phyloP scores from a whole-genome alignment of 2,113 vertebrate species.

The Brachyhypopomus gauderio region DNA sequence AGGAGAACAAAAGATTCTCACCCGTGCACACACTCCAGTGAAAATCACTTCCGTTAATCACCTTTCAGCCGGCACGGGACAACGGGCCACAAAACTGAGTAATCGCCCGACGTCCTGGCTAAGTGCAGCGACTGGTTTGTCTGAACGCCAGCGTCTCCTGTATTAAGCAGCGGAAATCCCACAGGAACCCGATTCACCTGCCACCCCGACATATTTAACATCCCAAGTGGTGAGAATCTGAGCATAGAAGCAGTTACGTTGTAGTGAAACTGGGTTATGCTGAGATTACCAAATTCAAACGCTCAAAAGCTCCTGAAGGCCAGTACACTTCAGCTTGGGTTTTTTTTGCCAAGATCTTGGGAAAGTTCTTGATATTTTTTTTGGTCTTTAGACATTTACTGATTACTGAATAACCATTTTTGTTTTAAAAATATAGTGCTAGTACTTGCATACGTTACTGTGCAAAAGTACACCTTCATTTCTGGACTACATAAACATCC shows the following conservation, averaged over 20 bases:
- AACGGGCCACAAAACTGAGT: background rate
- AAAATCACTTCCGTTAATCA: conserved; percentile 42
- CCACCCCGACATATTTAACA: background rate
- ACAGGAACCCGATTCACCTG: background rate
- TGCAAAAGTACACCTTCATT: too few relatives aligned
- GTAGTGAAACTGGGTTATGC: background rate
- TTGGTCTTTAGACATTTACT: too few relatives aligned
- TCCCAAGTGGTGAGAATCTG: background rate
- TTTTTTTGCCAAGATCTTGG: too few relatives aligned
- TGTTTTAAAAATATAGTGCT: too few relatives aligned
- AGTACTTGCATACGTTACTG: too few relatives aligned
- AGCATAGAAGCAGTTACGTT: background rate
- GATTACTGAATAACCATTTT: too few relatives aligned
- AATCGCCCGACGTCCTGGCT: background rate
- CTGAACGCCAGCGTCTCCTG: background rate
- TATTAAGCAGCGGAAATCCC: background rate
- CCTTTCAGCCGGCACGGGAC: background rate
- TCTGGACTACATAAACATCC: too few relatives aligned
- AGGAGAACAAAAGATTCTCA: conserved; percentile 33
- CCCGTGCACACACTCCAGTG: background rate
- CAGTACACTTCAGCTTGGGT: too few relatives aligned
- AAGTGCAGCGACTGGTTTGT: background rate
- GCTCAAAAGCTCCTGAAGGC: too few relatives aligned
- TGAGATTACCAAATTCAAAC: too few relatives aligned
- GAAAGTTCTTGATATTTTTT: too few relatives aligned